phyloP scores from a whole-genome alignment of 2,797 vertebrate genomes.

The Masticophis lateralis region DNA sequence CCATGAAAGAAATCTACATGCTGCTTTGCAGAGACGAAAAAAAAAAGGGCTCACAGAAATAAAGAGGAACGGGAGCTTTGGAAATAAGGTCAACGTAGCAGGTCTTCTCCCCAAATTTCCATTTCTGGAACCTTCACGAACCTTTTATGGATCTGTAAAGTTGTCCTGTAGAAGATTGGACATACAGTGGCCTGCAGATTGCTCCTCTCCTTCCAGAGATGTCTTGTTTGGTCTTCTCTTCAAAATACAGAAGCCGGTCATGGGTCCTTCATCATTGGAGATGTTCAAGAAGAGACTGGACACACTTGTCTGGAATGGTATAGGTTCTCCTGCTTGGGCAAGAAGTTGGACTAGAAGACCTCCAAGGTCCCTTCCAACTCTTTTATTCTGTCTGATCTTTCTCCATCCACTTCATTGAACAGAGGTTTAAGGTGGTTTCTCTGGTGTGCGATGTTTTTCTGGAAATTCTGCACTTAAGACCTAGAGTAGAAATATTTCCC shows the following conservation, averaged over 20 bases:
- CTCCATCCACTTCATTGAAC: background rate
- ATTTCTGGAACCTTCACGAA: background rate
- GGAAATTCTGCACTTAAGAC: background rate
- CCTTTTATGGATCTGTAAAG: background rate
- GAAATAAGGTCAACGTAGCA: background rate
- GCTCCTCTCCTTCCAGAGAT: background rate
- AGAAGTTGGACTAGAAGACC: no score
- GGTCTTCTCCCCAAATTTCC: background rate
- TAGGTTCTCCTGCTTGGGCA: no score
- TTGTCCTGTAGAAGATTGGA: background rate
- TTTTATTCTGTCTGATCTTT: background rate
- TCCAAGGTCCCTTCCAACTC: no score
- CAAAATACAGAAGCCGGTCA: background rate
- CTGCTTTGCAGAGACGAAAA: background rate
- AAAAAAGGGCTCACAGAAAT: background rate
- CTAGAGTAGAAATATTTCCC: background rate
- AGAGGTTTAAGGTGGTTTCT: background rate
- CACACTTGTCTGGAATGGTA: no score
- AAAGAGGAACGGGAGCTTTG: background rate
- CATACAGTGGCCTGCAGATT: background rate
- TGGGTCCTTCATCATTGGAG: no score
- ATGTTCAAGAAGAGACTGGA: no score
- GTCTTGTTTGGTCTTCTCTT: background rate
- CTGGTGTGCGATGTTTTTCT: background rate
- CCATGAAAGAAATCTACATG: constrained; percentile 7